A percentile compares a stretch with the other conserved stretches of the same genome.
These are phyloP conservation scores for Etia nguti DNA, from an alignment of 2,113 vertebrate genomes.

Conservation along the genomic window DNA sequence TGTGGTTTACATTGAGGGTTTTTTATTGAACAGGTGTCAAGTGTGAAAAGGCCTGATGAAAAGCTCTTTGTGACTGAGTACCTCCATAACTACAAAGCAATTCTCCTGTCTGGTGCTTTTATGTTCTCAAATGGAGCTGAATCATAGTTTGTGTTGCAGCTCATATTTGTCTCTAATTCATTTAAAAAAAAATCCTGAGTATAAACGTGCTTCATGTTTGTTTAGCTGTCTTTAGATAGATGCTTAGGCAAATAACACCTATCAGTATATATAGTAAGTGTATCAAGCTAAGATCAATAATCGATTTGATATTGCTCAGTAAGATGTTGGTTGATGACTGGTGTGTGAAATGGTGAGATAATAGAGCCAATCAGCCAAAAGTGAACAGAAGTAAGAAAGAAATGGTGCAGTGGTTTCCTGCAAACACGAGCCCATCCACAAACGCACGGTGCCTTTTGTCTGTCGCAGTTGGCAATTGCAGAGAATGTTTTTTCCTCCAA, in stretches of 20 bases:
- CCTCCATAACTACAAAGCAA: background rate
- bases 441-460: background rate
- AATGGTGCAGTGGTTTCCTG: background rate
- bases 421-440: background rate
- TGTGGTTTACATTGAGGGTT: background rate
- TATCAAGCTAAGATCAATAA: background rate
- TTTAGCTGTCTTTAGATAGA: background rate
- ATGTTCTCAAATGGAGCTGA: background rate
- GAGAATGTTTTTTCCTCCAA: background rate
- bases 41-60: constrained; percentile 35
- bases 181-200: background rate
- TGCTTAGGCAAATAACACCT: background rate
- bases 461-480: background rate
- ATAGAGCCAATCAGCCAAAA: background rate
- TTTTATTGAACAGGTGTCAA: constrained; percentile 33
- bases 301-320: constrained; percentile 20
- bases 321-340: background rate
- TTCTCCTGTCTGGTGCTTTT: background rate
- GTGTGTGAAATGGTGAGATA: constrained; percentile 6
- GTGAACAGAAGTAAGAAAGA: background rate
- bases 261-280: background rate
- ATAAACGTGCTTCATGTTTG: background rate
- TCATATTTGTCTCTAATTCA: background rate
- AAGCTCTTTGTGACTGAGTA: constrained; percentile 13
- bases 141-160: background rate